Evolutionary conservation across 2,113 vertebrate species (phyloP).

Genomic region (Periophthalmus modestus): DNA sequence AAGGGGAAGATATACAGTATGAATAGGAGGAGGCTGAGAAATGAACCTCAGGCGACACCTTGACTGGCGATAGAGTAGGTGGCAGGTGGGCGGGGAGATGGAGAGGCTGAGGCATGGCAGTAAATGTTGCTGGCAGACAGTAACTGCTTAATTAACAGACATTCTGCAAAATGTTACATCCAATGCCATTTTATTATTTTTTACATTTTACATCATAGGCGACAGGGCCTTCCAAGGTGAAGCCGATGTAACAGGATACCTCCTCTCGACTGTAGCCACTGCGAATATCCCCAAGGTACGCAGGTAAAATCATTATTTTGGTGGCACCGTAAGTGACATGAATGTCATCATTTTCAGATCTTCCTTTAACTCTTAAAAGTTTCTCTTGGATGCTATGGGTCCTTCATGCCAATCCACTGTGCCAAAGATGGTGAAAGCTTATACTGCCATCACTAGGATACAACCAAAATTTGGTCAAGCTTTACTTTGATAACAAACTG

Average conservation of each 20-base stretch:
- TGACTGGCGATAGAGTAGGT: too few species aligned
- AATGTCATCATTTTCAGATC: slow-evolving; percentile 48
- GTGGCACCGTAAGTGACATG: slow-evolving; percentile 39
- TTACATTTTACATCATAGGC: slow-evolving; percentile 51
- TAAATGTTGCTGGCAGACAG: too few species aligned
- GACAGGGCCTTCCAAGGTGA: slow-evolving; percentile 58
- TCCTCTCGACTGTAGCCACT: slow-evolving; percentile 46
- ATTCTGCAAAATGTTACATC: too few species aligned
- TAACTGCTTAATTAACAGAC: too few species aligned
- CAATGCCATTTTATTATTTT: slow-evolving; percentile 12
- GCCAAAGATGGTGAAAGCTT: slow-evolving; percentile 31
- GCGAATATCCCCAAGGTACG: slow-evolving; percentile 51
- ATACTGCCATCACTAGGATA: not conserved
- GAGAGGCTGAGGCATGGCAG: too few species aligned
- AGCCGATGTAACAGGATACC: slow-evolving; percentile 58
- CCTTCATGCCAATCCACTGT: slow-evolving; percentile 49
- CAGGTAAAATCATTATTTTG: slow-evolving; percentile 46
- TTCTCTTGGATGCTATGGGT: slow-evolving; percentile 16
- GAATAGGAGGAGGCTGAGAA: too few species aligned
- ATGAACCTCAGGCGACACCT: too few species aligned
- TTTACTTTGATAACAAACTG: slow-evolving; percentile 34
- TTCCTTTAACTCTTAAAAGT: slow-evolving; percentile 45
- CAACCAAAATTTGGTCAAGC: slow-evolving; percentile 24
- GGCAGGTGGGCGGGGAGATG: too few species aligned
- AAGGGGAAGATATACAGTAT: too few species aligned